phyloP scores from a whole-genome alignment of 2,113 vertebrate genomes.

The Talpa occidentalis region DNA sequence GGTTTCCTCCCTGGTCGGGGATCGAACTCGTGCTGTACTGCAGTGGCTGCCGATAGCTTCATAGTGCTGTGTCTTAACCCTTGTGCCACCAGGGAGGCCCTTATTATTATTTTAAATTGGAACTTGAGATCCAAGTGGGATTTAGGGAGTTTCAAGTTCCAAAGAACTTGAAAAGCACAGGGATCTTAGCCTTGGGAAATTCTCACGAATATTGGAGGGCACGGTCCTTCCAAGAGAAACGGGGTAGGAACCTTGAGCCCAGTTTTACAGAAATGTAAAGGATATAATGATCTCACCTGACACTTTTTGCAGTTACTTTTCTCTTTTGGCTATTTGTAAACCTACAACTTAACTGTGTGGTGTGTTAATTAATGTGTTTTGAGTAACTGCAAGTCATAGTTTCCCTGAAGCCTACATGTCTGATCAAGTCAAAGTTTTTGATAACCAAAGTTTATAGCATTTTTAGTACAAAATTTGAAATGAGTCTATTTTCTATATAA shows the following conservation, averaged over 20 bases:
- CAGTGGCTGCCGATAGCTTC: too few relatives aligned
- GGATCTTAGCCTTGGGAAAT: not conserved
- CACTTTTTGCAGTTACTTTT: not conserved
- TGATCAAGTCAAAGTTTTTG: not conserved
- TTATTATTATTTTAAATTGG: not conserved
- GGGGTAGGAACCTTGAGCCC: not conserved
- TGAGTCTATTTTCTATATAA: not conserved
- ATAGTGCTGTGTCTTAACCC: too few relatives aligned
- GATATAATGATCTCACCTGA: not conserved
- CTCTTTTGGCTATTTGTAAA: not conserved
- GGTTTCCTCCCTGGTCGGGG: too few relatives aligned
- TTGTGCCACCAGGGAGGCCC: too few relatives aligned
- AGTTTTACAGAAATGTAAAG: slow-evolving; percentile 27
- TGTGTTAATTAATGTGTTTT: not conserved
- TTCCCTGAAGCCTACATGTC: not conserved
- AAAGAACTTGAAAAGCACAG: not conserved
- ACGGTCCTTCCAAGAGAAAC: not conserved
- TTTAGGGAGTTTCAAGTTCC: not conserved
- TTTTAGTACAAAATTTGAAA: slow-evolving; percentile 14
- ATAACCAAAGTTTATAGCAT: not conserved
- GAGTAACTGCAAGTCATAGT: not conserved
- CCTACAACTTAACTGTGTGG: not conserved
- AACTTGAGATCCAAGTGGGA: not conserved
- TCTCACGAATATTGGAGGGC: not conserved
- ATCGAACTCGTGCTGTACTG: too few relatives aligned